A percentile compares a stretch with the other conserved stretches of the same genome.
Evolutionary conservation across 2,797 vertebrate species (phyloP).

Genomic region (Arctocebus calabarensis): DNA sequence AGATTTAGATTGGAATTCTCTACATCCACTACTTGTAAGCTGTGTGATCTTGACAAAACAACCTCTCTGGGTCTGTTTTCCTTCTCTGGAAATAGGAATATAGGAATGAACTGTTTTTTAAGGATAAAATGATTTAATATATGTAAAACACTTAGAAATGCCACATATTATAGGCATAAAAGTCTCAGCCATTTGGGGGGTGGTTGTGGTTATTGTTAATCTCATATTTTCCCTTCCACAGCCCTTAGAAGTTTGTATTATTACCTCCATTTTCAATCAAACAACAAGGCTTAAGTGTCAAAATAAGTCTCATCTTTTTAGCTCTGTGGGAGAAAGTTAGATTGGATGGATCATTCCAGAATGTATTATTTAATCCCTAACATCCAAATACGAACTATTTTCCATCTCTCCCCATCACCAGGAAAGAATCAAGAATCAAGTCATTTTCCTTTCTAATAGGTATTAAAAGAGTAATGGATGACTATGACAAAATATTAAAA

Average conservation of each 20-base stretch:
- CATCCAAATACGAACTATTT: background rate
- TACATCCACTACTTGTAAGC: background rate
- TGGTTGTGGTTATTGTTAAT: background rate
- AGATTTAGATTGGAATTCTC: background rate
- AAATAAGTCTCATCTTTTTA: background rate
- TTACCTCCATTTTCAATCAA: background rate
- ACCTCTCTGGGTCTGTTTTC: background rate
- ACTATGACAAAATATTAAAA: constrained; percentile 39
- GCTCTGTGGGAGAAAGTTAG: constrained; percentile 23
- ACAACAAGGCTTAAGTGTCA: background rate
- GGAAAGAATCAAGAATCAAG: background rate
- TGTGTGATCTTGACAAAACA: background rate
- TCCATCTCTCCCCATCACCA: background rate
- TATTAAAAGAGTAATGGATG: background rate
- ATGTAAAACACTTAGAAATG: background rate
- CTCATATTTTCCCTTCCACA: background rate
- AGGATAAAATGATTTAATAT: background rate
- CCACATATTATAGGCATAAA: background rate
- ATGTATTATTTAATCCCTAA: background rate
- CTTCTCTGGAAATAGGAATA: background rate
- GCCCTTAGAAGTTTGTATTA: background rate
- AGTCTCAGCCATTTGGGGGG: background rate
- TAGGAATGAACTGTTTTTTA: background rate
- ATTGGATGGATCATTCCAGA: background rate
- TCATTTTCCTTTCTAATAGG: background rate